phyloP scores from a whole-genome alignment of 2,797 vertebrate genomes.

The Acanthurus tractus region DNA sequence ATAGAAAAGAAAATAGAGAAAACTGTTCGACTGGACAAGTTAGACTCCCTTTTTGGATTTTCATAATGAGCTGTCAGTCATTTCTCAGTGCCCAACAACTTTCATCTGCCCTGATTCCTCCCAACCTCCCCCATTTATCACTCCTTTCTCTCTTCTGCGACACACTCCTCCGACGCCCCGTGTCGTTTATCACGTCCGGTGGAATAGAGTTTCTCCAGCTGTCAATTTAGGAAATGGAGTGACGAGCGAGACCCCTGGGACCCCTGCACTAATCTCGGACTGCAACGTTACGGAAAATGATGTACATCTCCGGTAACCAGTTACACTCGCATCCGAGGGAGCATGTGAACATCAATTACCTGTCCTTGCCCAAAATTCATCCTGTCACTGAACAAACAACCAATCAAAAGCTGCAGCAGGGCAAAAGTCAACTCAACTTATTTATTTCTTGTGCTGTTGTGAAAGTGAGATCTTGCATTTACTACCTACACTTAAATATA shows the following conservation, averaged over 20 bases:
- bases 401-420: constrained; percentile 37
- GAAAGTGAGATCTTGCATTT: constrained; percentile 5
- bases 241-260: constrained; percentile 81
- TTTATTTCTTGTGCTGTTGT: neutral
- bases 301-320: constrained; percentile 66
- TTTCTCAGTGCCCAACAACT: constrained; percentile 86
- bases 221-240: constrained; percentile 88
- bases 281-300: constrained; percentile 76
- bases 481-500: neutral
- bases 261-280: constrained; percentile 76
- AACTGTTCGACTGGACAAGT: constrained; percentile 50
- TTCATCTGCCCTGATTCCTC: constrained; percentile 88
- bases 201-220: constrained; percentile 86
- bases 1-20: constrained; percentile 28
- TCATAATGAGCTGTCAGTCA: constrained; percentile 83
- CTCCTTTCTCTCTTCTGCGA: constrained; percentile 75
- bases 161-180: constrained; percentile 68
- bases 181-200: constrained; percentile 81
- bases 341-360: constrained; percentile 50
- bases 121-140: constrained; percentile 83
- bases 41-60: constrained; percentile 68
- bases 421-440: constrained; percentile 19
- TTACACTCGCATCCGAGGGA: constrained; percentile 35
- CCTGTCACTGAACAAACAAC: constrained; percentile 61
- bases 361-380: constrained; percentile 43